Conservation (phyloP, 1,140 invertebrate genomes). For the Drosophila navojoa region DNA sequence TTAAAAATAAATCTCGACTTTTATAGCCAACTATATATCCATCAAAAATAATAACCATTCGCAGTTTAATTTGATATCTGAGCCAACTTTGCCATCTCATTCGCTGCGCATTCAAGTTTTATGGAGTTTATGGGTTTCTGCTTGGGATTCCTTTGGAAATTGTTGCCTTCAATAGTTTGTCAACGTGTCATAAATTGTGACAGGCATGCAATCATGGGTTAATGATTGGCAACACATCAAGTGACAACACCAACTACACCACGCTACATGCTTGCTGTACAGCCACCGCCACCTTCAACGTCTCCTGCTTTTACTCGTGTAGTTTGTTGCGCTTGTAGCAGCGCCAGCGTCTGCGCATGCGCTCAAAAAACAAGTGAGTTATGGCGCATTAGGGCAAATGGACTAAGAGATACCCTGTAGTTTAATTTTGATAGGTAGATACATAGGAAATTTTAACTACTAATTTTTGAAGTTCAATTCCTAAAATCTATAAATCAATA, state of each 20-base stretch:
- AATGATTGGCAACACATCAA: constrained; percentile 60
- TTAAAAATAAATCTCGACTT: too few species aligned
- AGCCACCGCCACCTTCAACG: background rate
- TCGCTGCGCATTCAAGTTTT: background rate
- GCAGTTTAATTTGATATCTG: background rate
- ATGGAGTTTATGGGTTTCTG: constrained; percentile 10
- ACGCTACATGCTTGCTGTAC: constrained; percentile 4
- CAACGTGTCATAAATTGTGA: constrained; percentile 50
- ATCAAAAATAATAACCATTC: background rate
- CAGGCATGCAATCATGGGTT: constrained; percentile 61
- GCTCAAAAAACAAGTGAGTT: constrained; percentile 7
- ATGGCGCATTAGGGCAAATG: background rate
- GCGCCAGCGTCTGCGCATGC: background rate
- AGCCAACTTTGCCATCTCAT: background rate
- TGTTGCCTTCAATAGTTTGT: constrained; percentile 7
- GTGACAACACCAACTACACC: constrained; percentile 40
- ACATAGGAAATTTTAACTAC: too few species aligned
- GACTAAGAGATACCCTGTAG: background rate
- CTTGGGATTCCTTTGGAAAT: background rate
- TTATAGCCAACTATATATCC: too few species aligned
- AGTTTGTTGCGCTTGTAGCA: constrained; percentile 10
- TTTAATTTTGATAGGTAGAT: too few species aligned
- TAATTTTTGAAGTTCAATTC: background rate
- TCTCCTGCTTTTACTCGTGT: constrained; percentile 22
- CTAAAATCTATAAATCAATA: too few species aligned